Conservation (phyloP, 2,888 invertebrate species). For the Drosophila dives region DNA sequence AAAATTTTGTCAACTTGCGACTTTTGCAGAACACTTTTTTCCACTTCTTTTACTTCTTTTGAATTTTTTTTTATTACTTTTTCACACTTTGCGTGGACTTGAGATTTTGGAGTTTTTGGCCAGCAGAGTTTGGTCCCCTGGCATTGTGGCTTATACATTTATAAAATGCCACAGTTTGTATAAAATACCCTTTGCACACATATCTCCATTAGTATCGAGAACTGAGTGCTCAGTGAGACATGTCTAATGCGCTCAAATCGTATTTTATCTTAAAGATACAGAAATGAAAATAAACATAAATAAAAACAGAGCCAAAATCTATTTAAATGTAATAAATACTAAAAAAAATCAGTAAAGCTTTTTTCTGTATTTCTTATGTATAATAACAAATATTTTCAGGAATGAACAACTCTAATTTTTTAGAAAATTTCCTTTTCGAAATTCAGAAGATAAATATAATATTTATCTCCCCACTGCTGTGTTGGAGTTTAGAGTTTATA, state of each 20-base stretch:
- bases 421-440: background rate
- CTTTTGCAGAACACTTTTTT: conserved; percentile 42
- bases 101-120: conserved; percentile 35
- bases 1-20: conserved; percentile 78
- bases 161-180: conserved; percentile 34
- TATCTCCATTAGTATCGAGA: conserved; percentile 10
- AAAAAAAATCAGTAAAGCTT: background rate
- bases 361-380: background rate
- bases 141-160: conserved; percentile 66
- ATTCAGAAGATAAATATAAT: background rate
- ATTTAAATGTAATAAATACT: background rate
- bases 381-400: background rate
- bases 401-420: background rate
- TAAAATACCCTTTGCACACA: background rate
- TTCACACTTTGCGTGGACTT: conserved; percentile 54
- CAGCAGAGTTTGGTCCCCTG: conserved; percentile 45
- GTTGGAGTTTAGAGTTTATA: background rate
- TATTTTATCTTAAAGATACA: conserved; percentile 11
- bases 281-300: background rate
- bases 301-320: background rate
- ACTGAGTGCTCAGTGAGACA: background rate
- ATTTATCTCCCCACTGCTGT: background rate
- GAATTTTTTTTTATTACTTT: conserved; percentile 57
- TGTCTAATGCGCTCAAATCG: conserved; percentile 15
- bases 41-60: conserved; percentile 10